Conservation (phyloP, 2,797 vertebrate genomes). For the Halcyon smyrnensis region DNA sequence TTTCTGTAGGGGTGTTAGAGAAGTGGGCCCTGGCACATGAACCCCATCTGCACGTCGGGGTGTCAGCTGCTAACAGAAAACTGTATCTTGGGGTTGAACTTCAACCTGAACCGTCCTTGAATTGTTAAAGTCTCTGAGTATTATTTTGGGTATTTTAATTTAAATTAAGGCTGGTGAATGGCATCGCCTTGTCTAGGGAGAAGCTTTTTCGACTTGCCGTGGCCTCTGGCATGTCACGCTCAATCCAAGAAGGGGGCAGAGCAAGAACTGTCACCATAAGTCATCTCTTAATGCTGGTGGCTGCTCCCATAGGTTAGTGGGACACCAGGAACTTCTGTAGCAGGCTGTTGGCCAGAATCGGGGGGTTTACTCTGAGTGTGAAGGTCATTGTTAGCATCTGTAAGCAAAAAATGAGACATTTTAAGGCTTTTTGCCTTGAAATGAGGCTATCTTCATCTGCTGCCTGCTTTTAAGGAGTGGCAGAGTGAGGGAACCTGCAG, state of each 20-base stretch:
- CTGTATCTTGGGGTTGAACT: neutral
- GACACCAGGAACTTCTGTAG: neutral
- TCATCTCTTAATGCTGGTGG: neutral
- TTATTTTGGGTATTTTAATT: neutral
- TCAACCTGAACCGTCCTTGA: neutral
- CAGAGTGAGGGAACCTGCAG: accelerated
- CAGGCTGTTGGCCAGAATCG: accelerated
- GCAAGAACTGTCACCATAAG: neutral
- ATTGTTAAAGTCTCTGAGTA: accelerated
- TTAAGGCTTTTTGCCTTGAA: neutral
- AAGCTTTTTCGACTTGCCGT: neutral
- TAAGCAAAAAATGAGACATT: neutral
- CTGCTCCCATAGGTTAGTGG: neutral
- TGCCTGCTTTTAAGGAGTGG: neutral
- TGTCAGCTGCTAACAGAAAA: neutral
- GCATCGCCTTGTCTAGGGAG: accelerated
- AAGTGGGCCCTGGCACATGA: neutral
- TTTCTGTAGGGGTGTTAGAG: neutral
- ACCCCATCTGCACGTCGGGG: neutral
- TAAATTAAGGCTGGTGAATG: neutral
- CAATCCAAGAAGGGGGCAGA: neutral
- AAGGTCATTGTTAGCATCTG: neutral
- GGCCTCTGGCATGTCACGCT: accelerated
- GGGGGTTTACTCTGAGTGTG: accelerated
- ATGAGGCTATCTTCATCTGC: neutral